These are phyloP conservation scores for Tribolium madens DNA, from an alignment of 1,140 invertebrate species.

Conservation along the genomic window DNA sequence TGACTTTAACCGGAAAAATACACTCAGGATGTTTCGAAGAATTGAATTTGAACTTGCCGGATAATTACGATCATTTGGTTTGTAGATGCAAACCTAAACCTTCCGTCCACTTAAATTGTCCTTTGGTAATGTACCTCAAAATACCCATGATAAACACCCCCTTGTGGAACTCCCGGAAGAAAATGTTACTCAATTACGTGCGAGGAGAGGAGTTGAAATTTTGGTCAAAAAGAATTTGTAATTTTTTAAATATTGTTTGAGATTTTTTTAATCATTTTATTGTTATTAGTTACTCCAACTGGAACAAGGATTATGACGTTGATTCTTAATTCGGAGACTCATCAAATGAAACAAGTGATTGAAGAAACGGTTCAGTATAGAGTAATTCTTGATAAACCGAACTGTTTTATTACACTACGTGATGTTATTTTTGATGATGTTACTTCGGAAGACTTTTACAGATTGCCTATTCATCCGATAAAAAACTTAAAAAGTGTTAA, in stretches of 20 bases:
- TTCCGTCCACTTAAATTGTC: slow-evolving; percentile 52
- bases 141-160: slow-evolving; percentile 57
- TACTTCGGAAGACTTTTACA: slow-evolving; percentile 9
- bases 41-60: slow-evolving; percentile 46
- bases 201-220: slow-evolving; percentile 4
- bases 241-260: slow-evolving; percentile 3
- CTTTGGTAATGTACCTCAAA: slow-evolving; percentile 41
- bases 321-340: slow-evolving; percentile 27
- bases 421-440: slow-evolving; percentile 37
- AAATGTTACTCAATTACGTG: slow-evolving; percentile 47
- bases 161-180: slow-evolving; percentile 51
- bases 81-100: slow-evolving; percentile 50
- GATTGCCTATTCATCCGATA: neutral
- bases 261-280: slow-evolving; percentile 22
- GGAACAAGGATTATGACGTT: slow-evolving; percentile 45
- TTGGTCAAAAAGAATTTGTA: slow-evolving; percentile 26
- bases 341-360: slow-evolving; percentile 15
- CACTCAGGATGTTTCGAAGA: neutral
- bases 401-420: slow-evolving; percentile 9
- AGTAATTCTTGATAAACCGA: neutral
- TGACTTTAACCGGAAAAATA: slow-evolving; percentile 39
- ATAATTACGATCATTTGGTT: slow-evolving; percentile 44
- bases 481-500: neutral
- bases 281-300: slow-evolving; percentile 43
- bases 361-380: slow-evolving; percentile 31